phyloP scores from a whole-genome alignment of 2,113 vertebrate species.

The Neolamprologus variostigma region DNA sequence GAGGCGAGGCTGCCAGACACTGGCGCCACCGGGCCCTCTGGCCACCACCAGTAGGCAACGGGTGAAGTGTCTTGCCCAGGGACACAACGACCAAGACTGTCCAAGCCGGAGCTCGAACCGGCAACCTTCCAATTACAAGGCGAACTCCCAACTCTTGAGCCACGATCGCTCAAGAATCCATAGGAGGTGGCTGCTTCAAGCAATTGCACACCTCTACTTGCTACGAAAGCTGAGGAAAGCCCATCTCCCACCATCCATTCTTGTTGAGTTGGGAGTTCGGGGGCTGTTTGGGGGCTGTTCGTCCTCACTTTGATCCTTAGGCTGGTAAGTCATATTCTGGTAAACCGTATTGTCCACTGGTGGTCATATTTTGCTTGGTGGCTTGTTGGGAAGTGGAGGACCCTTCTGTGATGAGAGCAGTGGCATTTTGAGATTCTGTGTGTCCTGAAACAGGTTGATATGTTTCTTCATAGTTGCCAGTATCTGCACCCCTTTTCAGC shows the following conservation, averaged over 20 bases:
- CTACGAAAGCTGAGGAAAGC: no score
- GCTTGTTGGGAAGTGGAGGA: constrained; percentile 69
- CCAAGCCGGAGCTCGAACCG: no score
- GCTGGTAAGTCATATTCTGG: not conserved
- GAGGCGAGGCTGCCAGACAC: accelerated
- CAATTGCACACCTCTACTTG: no score
- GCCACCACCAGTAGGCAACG: no score
- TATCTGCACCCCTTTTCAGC: constrained; percentile 50
- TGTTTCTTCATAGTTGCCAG: constrained; percentile 20
- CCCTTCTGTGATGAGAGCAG: not conserved
- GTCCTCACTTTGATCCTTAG: not conserved
- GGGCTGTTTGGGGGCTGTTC: not conserved
- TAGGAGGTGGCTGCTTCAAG: no score
- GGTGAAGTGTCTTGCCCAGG: no score
- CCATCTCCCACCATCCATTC: no score
- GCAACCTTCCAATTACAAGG: no score
- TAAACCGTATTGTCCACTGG: not conserved
- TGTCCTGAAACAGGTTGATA: constrained; percentile 72
- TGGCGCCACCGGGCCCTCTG: no score
- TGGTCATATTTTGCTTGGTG: not conserved
- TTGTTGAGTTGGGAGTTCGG: no score
- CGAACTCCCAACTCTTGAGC: no score
- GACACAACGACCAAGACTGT: accelerated
- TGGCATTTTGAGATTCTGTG: constrained; percentile 25
- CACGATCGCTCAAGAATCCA: no score